Conservation (phyloP, 1,140 invertebrate species). For the Bombus polaris region DNA sequence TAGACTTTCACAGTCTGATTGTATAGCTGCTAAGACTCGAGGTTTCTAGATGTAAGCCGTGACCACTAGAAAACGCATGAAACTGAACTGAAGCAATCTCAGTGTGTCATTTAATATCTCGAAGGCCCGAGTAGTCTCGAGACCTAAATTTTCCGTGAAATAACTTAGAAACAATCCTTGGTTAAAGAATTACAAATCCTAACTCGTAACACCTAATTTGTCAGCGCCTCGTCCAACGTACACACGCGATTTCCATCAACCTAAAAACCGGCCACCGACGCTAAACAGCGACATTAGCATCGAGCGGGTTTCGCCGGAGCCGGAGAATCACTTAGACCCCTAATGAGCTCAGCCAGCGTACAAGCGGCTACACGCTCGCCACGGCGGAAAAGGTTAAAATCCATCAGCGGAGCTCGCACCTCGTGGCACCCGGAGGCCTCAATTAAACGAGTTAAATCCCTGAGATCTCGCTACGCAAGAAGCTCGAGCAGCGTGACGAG, state of each 20-base stretch:
- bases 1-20: too few species aligned
- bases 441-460: conserved; percentile 46
- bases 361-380: not conserved
- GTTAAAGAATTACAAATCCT: not conserved
- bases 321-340: conserved; percentile 38
- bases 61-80: too few species aligned
- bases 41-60: too few species aligned
- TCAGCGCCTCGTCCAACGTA: conserved; percentile 9
- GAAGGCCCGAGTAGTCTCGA: too few species aligned
- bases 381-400: conserved; percentile 46
- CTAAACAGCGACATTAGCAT: conserved; percentile 34
- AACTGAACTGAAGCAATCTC: too few species aligned
- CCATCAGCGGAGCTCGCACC: conserved; percentile 29
- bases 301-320: conserved; percentile 3
- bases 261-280: conserved; percentile 4
- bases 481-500: conserved; percentile 49
- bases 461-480: conserved; percentile 41
- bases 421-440: conserved; percentile 37
- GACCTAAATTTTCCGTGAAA: too few species aligned
- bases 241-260: conserved; percentile 9
- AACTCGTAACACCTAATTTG: conserved; percentile 2
- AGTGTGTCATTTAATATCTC: too few species aligned
- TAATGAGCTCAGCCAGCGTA: conserved; percentile 12
- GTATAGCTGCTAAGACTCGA: too few species aligned
- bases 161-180: not conserved